Evolutionary conservation across 2,797 vertebrate genomes (phyloP), one percentile per base, ranked within the genome.

Genomic region (Catamblyrhynchus diadema): DNA sequence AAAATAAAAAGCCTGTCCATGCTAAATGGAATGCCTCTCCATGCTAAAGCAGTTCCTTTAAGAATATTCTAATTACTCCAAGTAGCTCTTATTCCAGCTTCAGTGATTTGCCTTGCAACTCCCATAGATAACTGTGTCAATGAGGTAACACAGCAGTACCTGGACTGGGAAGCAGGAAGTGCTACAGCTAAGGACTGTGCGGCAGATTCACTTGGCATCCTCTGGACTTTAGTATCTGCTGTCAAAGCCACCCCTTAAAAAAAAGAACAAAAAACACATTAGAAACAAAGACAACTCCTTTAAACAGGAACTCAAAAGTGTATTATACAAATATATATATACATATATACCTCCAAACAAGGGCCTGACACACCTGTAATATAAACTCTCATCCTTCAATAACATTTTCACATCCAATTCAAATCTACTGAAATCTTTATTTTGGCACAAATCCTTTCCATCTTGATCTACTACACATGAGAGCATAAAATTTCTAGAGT

Each of bases 161-260:
- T 99, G 89, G 99, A 97, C 95, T 99, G 99, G 83, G 99, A 98
- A 28, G 98, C 97, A 15, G 99, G 99, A 87, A 99, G 97, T 6
- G 98, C 98, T 89, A 99, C 97, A 0, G 99, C 99, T 98, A 99
- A 97, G 59, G 99, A 98, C 65, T 99, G 99, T 67, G 99, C 97
- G 51, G 98, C 99, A 23, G 98, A 98, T 86, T 99, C 99, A 93
- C 98, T 99, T 33, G 99, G 99, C 98, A 99, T 99, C 97, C 99
- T 99, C 95, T 99, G 99, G 71, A 99, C 96, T 96, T 99, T 99
- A 44, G 99, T 99, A 81, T 99, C 99, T 37, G 99, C 98, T 54
- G 99, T 99, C 92, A 99, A 95, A n/a, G 99, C 98, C 33, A 99
- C 98, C 59, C 99, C 99, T 99, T 80, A 45, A 6, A 23, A 48